Percentiles rank a stretch among this genome's conserved stretches.
phyloP scores from a whole-genome alignment of 2,888 invertebrate genomes.

The Hydroisotoma schaefferi region DNA sequence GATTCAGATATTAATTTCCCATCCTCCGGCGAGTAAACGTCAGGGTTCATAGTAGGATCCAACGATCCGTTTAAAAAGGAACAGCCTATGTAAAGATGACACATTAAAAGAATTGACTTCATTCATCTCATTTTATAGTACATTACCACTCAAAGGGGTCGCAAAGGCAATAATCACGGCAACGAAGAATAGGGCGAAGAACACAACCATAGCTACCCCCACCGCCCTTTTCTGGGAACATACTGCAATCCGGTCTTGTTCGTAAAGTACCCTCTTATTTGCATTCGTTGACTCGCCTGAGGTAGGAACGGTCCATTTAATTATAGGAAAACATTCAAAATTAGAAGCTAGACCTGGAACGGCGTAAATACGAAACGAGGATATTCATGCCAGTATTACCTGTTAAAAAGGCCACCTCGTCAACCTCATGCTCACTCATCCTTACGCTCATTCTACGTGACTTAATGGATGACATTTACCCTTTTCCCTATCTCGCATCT shows the following conservation, averaged over 20 bases:
- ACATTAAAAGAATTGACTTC: not conserved
- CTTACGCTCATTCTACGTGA: constrained; percentile 42
- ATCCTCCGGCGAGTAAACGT: constrained; percentile 36
- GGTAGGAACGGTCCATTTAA: constrained; percentile 11
- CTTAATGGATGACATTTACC: constrained; percentile 43
- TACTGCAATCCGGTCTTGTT: constrained; percentile 74
- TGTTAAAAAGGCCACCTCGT: constrained; percentile 88
- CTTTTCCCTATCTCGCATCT: too few relatives aligned
- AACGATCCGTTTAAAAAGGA: constrained; percentile 36
- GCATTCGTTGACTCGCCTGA: constrained; percentile 49
- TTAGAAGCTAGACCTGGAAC: too few relatives aligned
- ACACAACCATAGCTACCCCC: constrained; percentile 72
- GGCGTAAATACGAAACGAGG: too few relatives aligned
- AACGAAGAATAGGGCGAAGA: constrained; percentile 74
- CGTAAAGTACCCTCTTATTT: constrained; percentile 66
- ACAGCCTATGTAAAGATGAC: constrained; percentile 31
- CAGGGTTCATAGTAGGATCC: constrained; percentile 24
- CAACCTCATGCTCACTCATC: constrained; percentile 88
- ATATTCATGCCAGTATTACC: constrained; percentile 58
- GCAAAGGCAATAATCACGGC: constrained; percentile 87
- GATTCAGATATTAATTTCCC: constrained; percentile 64
- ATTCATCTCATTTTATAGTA: too few relatives aligned
- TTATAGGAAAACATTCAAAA: too few relatives aligned
- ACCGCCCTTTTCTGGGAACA: constrained; percentile 83
- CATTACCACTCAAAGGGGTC: constrained; percentile 61